Evolutionary conservation across 1,140 invertebrate species (phyloP).

Genomic region (Trichonephila inaurata): DNA sequence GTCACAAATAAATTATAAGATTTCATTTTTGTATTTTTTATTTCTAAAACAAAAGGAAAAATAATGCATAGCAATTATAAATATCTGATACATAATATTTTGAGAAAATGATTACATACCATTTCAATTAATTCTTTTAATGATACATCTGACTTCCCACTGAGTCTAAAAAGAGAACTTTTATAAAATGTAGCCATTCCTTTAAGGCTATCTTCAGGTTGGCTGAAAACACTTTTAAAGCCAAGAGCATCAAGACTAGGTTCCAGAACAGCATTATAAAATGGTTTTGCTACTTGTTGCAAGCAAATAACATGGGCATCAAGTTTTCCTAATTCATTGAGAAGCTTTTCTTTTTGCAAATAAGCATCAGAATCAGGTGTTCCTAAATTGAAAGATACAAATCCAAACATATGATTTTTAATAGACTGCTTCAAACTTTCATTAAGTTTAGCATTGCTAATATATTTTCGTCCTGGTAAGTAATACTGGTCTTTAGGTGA

Average conservation of each 20-base stretch:
- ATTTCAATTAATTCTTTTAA: slow-evolving; percentile 71
- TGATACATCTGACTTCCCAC: slow-evolving; percentile 43
- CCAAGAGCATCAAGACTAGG: slow-evolving; percentile 74
- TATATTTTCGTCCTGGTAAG: slow-evolving; percentile 68
- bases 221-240: slow-evolving; percentile 59
- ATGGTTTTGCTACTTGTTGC: slow-evolving; percentile 72
- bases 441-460: slow-evolving; percentile 58
- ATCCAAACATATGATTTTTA: slow-evolving; percentile 62
- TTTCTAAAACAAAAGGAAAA: too few relatives aligned
- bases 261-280: slow-evolving; percentile 67
- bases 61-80: too few relatives aligned
- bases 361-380: slow-evolving; percentile 7
- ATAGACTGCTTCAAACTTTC: slow-evolving; percentile 39
- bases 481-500: slow-evolving; percentile 62
- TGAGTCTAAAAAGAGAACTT: slow-evolving; percentile 67
- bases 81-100: too few relatives aligned
- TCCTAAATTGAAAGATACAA: slow-evolving; percentile 75
- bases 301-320: slow-evolving; percentile 74
- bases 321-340: slow-evolving; percentile 68
- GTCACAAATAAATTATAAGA: too few relatives aligned
- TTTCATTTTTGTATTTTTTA: too few relatives aligned
- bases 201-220: slow-evolving; percentile 54
- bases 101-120: slow-evolving; percentile 30
- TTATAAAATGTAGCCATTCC: slow-evolving; percentile 76
- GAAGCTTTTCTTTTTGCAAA: slow-evolving; percentile 73